These are phyloP conservation scores for Cherax destructor DNA, from an alignment of 1,140 invertebrate genomes.

Conservation along the genomic window DNA sequence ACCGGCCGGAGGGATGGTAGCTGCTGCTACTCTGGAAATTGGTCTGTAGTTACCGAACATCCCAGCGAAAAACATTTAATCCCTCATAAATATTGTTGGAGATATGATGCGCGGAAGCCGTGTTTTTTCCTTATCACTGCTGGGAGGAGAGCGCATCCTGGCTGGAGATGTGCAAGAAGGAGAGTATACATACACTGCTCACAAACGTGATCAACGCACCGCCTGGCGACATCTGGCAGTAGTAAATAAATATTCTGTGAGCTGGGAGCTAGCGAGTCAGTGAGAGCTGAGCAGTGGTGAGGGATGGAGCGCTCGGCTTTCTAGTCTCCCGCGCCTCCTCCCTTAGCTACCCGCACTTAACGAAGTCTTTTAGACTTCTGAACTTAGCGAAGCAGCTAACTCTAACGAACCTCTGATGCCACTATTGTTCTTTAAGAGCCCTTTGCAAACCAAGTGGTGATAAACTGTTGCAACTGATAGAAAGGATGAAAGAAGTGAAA, in stretches of 20 bases:
- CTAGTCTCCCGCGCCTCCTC: background rate
- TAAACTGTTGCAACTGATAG: background rate
- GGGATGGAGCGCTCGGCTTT: background rate
- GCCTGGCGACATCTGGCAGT: conserved; percentile 63
- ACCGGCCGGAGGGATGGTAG: no score
- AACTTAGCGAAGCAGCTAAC: no score
- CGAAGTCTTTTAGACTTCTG: background rate
- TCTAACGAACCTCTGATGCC: no score
- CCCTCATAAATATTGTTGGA: background rate
- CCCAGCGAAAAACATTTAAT: background rate
- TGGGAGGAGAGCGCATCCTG: background rate
- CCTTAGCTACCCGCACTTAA: background rate
- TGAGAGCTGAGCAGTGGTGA: conserved; percentile 22
- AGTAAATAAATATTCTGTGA: conserved; percentile 64
- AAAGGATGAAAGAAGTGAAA: background rate
- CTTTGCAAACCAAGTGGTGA: background rate
- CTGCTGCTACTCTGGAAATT: background rate
- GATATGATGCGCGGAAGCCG: background rate
- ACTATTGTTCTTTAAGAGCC: no score
- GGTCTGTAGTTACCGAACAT: background rate
- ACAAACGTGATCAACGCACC: background rate
- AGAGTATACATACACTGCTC: conserved; percentile 26
- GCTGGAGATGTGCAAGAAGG: background rate
- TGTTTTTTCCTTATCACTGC: background rate
- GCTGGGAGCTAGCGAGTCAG: conserved; percentile 28